Evolutionary conservation across 1,140 invertebrate species (phyloP).

Genomic region (Trichonephila clavata): DNA sequence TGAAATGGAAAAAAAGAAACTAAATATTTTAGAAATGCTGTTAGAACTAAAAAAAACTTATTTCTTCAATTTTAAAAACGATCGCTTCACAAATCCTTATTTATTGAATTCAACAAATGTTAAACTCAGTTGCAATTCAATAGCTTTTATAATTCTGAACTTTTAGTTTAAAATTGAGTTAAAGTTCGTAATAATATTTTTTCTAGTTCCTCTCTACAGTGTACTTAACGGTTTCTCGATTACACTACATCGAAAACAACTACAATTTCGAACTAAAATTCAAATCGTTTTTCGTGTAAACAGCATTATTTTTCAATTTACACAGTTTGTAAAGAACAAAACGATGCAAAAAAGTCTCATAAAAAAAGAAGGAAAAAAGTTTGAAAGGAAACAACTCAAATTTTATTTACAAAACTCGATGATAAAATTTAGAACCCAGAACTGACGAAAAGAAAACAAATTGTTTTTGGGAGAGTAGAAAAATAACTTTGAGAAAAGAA

Average conservation of each 20-base stretch:
- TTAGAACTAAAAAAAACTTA: no score
- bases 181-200: no score
- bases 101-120: no score
- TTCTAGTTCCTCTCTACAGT: no score
- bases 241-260: not conserved
- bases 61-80: no score
- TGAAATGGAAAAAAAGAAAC: no score
- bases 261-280: not conserved
- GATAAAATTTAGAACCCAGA: not conserved
- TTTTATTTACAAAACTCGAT: not conserved
- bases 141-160: no score
- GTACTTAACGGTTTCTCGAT: no score
- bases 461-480: not conserved
- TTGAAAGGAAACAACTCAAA: not conserved
- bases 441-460: not conserved
- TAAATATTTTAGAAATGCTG: no score
- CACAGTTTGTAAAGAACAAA: not conserved
- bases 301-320: not conserved
- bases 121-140: no score
- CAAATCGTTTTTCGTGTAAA: not conserved
- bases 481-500: not conserved
- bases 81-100: no score
- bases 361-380: not conserved
- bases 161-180: no score
- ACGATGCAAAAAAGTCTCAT: not conserved